phyloP scores from a whole-genome alignment of 2,888 invertebrate genomes.

The Drosophila bunnanda region DNA sequence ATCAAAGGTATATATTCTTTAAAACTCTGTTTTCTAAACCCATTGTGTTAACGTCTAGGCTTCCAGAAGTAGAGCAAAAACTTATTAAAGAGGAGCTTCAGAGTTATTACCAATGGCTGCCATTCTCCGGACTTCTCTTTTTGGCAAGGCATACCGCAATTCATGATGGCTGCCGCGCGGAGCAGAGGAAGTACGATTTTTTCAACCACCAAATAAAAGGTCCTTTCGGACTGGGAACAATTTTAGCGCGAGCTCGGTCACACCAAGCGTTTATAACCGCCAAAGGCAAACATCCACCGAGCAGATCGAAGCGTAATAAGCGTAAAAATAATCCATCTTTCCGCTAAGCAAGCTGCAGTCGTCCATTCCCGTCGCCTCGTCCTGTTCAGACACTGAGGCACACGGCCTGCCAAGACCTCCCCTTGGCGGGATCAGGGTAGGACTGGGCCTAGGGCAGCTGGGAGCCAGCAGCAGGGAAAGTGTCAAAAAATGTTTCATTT shows the following conservation, averaged over 20 bases:
- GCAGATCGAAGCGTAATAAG: slow-evolving; percentile 79
- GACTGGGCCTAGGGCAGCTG: slow-evolving; percentile 1
- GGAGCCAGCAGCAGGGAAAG: slow-evolving; percentile 63
- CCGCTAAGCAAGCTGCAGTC: slow-evolving; percentile 72
- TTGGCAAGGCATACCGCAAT: slow-evolving; percentile 22
- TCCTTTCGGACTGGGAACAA: background rate
- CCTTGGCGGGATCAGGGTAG: slow-evolving; percentile 40
- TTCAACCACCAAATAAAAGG: slow-evolving; percentile 24
- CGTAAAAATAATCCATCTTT: slow-evolving; percentile 80
- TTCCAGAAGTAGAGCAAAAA: background rate
- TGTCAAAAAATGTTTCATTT: slow-evolving; percentile 80
- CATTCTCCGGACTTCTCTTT: slow-evolving; percentile 6
- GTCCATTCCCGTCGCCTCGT: slow-evolving; percentile 9
- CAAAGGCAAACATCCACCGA: slow-evolving; percentile 83
- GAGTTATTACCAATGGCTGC: slow-evolving; percentile 33
- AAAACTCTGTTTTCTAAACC: background rate
- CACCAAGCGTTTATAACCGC: slow-evolving; percentile 83
- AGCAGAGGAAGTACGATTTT: background rate
- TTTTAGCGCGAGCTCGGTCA: slow-evolving; percentile 56
- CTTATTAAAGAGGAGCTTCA: background rate
- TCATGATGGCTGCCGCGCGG: slow-evolving; percentile 62
- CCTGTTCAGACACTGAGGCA: slow-evolving; percentile 22
- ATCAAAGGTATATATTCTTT: background rate
- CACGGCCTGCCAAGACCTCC: slow-evolving; percentile 32
- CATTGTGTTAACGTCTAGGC: background rate